A percentile compares a stretch with the other conserved stretches of the same genome.
Conservation (phyloP, 64 coral and sea anemone genomes). For the Porites lutea region DNA sequence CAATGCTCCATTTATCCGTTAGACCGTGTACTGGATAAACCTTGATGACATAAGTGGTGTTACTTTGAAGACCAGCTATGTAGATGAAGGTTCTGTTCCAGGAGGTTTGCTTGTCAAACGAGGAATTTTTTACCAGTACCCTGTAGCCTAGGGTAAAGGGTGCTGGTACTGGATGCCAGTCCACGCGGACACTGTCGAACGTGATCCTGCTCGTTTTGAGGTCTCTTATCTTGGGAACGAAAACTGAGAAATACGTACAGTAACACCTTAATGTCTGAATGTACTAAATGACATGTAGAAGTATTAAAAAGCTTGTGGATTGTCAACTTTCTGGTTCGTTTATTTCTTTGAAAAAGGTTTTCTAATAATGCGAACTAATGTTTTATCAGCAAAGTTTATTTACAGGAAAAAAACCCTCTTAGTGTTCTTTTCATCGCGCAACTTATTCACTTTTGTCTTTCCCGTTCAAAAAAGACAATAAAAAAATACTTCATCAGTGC, state of each 20-base stretch:
- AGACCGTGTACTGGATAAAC: conserved; percentile 24
- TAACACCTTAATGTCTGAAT: too few species aligned
- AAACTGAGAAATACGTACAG: not conserved
- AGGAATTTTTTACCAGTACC: not conserved
- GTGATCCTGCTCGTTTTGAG: not conserved
- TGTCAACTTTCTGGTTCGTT: too few species aligned
- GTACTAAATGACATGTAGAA: too few species aligned
- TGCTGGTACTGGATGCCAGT: conserved; percentile 13
- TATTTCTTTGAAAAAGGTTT: too few species aligned
- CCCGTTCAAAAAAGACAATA: too few species aligned
- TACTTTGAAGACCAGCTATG: not conserved
- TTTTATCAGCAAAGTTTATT: too few species aligned
- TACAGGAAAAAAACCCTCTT: too few species aligned
- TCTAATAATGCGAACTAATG: too few species aligned
- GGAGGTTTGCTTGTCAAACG: not conserved
- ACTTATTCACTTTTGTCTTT: too few species aligned
- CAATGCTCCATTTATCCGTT: not conserved
- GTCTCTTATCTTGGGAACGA: not conserved
- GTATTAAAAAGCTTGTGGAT: too few species aligned
- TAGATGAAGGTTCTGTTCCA: not conserved
- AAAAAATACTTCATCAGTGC: not conserved
- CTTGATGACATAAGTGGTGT: not conserved
- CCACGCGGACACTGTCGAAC: conserved; percentile 12
- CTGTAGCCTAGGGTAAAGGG: conserved; percentile 2
- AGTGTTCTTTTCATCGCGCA: too few species aligned